Percentiles rank a stretch among this genome's conserved stretches.
Conservation (phyloP, 2,113 vertebrate genomes). For the Pollimyrus isidori region DNA sequence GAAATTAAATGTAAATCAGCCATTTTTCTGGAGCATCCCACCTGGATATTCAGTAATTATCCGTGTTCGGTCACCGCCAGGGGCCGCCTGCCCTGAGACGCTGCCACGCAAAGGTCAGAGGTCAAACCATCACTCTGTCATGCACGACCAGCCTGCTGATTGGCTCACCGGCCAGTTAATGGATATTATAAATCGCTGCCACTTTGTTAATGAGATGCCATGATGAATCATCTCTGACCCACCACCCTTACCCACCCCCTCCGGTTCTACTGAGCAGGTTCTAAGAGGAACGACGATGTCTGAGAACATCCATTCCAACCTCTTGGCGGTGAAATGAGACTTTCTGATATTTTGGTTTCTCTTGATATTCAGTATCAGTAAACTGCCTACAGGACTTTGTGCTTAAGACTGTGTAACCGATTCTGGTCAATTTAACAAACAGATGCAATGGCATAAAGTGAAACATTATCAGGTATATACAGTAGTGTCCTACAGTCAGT, state of each 20-base stretch:
- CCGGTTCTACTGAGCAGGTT: background rate
- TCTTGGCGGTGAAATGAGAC: background rate
- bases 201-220: background rate
- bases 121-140: conserved; percentile 11
- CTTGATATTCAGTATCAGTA: background rate
- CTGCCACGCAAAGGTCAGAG: conserved; percentile 3
- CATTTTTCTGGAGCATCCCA: conserved; percentile 47
- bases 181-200: background rate
- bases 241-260: too few relatives aligned
- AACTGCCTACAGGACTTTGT: background rate
- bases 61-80: conserved; percentile 15
- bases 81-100: conserved; percentile 17
- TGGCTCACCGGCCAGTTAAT: background rate
- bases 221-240: background rate
- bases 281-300: background rate
- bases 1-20: conserved; percentile 50
- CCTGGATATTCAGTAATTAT: conserved; percentile 40
- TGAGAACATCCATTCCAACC: background rate
- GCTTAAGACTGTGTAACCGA: background rate
- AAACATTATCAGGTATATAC: background rate
- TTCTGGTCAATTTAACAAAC: background rate
- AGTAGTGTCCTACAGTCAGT: background rate
- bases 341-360: background rate
- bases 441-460: background rate
- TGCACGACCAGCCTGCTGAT: background rate